Evolutionary conservation across 2,113 vertebrate genomes (phyloP), one percentile per base, ranked within the genome.

Genomic region (Strigops habroptila): DNA sequence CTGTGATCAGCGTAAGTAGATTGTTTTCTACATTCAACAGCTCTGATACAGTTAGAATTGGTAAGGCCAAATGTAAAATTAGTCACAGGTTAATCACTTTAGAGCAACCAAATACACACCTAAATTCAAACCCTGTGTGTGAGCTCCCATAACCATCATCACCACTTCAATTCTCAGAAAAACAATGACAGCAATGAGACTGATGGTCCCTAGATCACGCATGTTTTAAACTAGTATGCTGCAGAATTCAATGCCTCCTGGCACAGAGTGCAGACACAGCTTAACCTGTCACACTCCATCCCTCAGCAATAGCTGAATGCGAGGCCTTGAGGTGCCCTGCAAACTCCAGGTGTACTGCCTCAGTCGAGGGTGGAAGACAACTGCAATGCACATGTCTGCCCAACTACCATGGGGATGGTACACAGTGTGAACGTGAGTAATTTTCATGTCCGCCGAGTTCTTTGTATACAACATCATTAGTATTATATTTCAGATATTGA

Each of bases 1-100:
- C 52, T 99, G 99, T 90, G 98, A 99, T 49, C 94, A 98, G 76
- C 97, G 99, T 99, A 96, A 98, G 98, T 97, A 39, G 30, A 5
- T 3, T 24, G 3, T 9, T 30, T 64, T 48, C 33, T 46, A 19
- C 3, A 8, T 35, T 35, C 24, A 43, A 8, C 10, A 71, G 46
- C 57, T 76, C 46, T 35, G 25, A 49, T 7, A 7, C 30, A 24
- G n/a, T 22, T 37, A 43, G 39, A 28, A 31, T 6, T 35, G 14
- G 25, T 7, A 4, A 68, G 43, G 33, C 16, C 1, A 0, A 64
- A 33, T 0, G 2, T 43, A 60, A 81, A 46, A 77, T 11, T 25
- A 30, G 6, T 51, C 31, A 78, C n/a, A 21, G 24, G 25, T 52
- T 37, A n/a, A 41, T 21, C 25, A 33, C 17, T 16, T 18, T 25